A percentile compares a stretch with the other conserved stretches of the same genome.
phyloP scores from a whole-genome alignment of 2,113 vertebrate species.

The Astur gentilis region DNA sequence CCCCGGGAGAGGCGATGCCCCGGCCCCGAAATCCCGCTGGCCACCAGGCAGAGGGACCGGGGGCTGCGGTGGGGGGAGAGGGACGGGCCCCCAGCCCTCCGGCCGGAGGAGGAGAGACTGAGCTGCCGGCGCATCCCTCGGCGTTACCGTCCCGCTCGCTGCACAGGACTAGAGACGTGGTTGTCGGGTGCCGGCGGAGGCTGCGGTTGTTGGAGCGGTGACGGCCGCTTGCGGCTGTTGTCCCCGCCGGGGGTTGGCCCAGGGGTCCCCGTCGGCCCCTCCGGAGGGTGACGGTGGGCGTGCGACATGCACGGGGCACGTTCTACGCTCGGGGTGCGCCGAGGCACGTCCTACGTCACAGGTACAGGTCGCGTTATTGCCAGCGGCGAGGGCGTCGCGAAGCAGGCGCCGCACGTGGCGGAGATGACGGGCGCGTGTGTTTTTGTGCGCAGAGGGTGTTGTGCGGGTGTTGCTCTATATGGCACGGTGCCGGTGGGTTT shows the following conservation, averaged over 20 bases:
- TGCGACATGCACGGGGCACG: accelerated
- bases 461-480: accelerated
- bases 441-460: not conserved
- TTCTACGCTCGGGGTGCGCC: accelerated
- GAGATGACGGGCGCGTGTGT: not conserved
- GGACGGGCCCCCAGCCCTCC: not conserved
- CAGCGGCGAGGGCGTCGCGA: accelerated
- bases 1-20: not conserved
- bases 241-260: accelerated
- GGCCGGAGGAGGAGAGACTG: not conserved
- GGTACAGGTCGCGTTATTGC: accelerated
- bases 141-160: accelerated
- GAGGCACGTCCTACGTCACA: accelerated
- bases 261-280: not conserved
- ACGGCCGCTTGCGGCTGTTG: accelerated
- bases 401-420: accelerated
- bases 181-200: accelerated
- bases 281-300: not conserved
- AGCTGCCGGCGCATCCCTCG: accelerated
- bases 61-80: not conserved
- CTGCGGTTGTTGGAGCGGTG: accelerated
- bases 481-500: accelerated
- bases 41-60: not conserved
- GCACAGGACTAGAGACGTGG: not conserved
- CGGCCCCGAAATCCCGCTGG: not conserved